A percentile compares a stretch with the other conserved stretches of the same genome.
phyloP scores from a whole-genome alignment of 2,797 vertebrate species.

The Varecia variegata region DNA sequence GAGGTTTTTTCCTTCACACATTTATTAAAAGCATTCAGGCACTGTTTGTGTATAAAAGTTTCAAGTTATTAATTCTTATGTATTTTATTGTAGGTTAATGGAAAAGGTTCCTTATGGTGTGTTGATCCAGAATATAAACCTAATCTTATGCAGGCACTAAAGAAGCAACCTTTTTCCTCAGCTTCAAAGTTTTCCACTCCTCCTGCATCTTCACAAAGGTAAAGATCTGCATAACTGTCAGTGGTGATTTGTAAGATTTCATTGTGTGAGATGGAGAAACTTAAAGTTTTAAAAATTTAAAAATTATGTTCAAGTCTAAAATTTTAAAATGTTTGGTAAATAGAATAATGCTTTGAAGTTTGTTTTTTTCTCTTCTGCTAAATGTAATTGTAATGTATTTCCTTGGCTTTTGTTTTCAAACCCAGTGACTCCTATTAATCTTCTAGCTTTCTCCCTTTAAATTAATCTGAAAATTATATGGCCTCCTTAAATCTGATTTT shows the following conservation, averaged over 20 bases:
- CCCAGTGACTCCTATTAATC: background rate
- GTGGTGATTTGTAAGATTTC: slow-evolving; percentile 1
- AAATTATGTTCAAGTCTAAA: slow-evolving; percentile 18
- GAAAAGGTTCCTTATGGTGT: slow-evolving; percentile 98
- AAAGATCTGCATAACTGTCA: slow-evolving; percentile 64
- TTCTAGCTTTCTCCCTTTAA: slow-evolving; percentile 29
- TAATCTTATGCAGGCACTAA: slow-evolving; percentile 97
- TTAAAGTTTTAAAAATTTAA: slow-evolving; percentile 16
- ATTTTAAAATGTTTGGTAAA: background rate
- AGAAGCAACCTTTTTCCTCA: slow-evolving; percentile 97
- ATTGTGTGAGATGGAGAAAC: slow-evolving; percentile 26
- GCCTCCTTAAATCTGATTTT: slow-evolving; percentile 27
- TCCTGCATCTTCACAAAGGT: slow-evolving; percentile 95
- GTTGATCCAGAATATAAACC: slow-evolving; percentile 98
- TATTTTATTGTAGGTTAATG: slow-evolving; percentile 90
- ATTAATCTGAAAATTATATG: slow-evolving; percentile 1
- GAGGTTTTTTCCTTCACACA: background rate
- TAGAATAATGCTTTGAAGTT: slow-evolving; percentile 35
- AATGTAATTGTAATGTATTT: background rate
- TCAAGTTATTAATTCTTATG: slow-evolving; percentile 41
- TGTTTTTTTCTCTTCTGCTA: background rate
- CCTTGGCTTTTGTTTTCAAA: slow-evolving; percentile 35
- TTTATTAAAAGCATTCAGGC: background rate
- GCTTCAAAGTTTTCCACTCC: slow-evolving; percentile 94
- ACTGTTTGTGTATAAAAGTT: background rate